Percentiles rank a stretch among this genome's conserved stretches.
Conservation (phyloP, 2,113 vertebrate species). For the Sceloporus undulatus region DNA sequence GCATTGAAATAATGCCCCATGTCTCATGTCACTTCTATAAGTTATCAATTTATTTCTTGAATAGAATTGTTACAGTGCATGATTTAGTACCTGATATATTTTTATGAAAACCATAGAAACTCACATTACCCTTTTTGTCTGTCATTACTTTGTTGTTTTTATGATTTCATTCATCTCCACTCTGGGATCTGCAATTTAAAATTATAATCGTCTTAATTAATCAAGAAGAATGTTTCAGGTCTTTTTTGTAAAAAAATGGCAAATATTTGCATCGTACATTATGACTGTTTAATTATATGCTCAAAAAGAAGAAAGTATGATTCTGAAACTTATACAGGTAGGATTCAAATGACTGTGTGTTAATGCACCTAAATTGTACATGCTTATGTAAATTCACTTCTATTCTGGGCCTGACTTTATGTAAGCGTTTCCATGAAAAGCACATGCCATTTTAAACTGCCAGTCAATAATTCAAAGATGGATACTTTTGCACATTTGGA, state of each 20-base stretch:
- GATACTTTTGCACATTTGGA: constrained; percentile 61
- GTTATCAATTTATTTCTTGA: constrained; percentile 38
- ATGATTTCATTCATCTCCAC: neutral
- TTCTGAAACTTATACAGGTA: constrained; percentile 49
- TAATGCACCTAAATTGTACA: constrained; percentile 38
- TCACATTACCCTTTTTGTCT: constrained; percentile 34
- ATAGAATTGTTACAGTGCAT: constrained; percentile 26
- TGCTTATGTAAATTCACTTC: constrained; percentile 57
- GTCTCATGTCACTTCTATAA: constrained; percentile 8
- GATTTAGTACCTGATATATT: constrained; percentile 53
- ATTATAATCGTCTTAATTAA: constrained; percentile 61
- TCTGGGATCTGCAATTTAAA: neutral
- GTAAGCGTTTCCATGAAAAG: constrained; percentile 55
- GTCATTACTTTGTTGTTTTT: constrained; percentile 18
- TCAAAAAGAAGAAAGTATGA: constrained; percentile 44
- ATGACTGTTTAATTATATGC: constrained; percentile 57
- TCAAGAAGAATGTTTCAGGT: constrained; percentile 11
- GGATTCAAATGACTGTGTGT: constrained; percentile 54
- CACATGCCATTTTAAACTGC: constrained; percentile 44
- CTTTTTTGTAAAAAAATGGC: constrained; percentile 47
- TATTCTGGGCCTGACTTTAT: constrained; percentile 52
- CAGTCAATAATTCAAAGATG: constrained; percentile 64
- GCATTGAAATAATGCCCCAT: constrained; percentile 29
- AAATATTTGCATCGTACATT: constrained; percentile 40
- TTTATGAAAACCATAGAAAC: constrained; percentile 48